phyloP scores from a whole-genome alignment of 1,140 invertebrate species.

The Papilio helenus region DNA sequence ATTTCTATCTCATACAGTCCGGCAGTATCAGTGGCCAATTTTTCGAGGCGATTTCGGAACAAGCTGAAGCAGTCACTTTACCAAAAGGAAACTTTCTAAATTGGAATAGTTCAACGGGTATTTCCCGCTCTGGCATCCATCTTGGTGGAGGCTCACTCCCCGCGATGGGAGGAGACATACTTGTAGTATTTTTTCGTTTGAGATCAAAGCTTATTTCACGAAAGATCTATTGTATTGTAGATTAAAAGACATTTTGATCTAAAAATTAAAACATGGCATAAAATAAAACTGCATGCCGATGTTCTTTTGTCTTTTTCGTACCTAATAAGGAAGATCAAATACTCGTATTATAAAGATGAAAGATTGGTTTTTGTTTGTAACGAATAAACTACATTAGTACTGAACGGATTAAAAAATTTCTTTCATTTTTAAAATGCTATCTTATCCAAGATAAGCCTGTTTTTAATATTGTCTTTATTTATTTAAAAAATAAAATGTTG shows the following conservation, averaged over 20 bases:
- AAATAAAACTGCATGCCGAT: not conserved
- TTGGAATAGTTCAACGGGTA: slow-evolving; percentile 77
- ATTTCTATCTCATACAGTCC: not conserved
- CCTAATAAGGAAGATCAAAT: no score
- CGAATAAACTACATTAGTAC: no score
- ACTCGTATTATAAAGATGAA: no score
- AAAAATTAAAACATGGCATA: slow-evolving; percentile 9
- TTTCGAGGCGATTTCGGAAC: slow-evolving; percentile 49
- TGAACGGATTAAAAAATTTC: no score
- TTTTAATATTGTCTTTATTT: no score
- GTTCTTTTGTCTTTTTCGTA: not conserved
- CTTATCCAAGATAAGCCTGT: no score
- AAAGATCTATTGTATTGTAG: slow-evolving; percentile 55
- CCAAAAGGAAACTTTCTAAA: slow-evolving; percentile 74
- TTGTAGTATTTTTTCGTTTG: slow-evolving; percentile 58
- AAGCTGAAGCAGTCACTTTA: slow-evolving; percentile 58
- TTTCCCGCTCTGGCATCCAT: slow-evolving; percentile 69
- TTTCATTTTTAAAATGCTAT: no score
- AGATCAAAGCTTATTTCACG: slow-evolving; percentile 63
- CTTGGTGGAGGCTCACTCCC: slow-evolving; percentile 62
- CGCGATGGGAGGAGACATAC: slow-evolving; percentile 41
- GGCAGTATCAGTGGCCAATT: slow-evolving; percentile 41
- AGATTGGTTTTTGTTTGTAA: no score
- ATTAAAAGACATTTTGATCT: slow-evolving; percentile 8
- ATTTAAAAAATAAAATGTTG: no score